phyloP scores from a whole-genome alignment of 2,888 invertebrate species.

The Scelioninae gen. 1 region DNA sequence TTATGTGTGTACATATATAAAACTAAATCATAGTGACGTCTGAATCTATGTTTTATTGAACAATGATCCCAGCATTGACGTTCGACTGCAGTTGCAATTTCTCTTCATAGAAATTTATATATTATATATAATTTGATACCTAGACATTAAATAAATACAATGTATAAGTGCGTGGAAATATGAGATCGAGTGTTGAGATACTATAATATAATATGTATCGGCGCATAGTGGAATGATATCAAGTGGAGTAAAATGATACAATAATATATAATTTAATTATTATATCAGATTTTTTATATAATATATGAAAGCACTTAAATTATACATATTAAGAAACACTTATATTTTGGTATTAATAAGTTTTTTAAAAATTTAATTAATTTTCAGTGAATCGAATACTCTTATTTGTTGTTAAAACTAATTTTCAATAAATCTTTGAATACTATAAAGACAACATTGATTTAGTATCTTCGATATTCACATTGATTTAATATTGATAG shows the following conservation, averaged over 20 bases:
- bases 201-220: constrained; percentile 45
- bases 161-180: constrained; percentile 50
- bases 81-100: constrained; percentile 54
- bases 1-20: constrained; percentile 68
- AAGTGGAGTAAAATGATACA: constrained; percentile 48
- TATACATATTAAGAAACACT: too few species aligned
- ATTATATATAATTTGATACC: constrained; percentile 67
- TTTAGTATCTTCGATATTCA: too few species aligned
- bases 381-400: too few species aligned
- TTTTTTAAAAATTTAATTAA: too few species aligned
- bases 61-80: constrained; percentile 62
- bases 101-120: constrained; percentile 64
- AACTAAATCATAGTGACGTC: constrained; percentile 64
- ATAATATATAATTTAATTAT: constrained; percentile 37
- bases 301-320: too few species aligned
- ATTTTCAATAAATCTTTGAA: too few species aligned
- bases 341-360: too few species aligned
- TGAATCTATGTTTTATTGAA: constrained; percentile 63
- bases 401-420: too few species aligned
- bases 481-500: too few species aligned
- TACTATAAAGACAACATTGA: too few species aligned
- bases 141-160: constrained; percentile 51
- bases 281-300: too few species aligned
- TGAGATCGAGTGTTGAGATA: constrained; percentile 57
- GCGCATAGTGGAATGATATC: constrained; percentile 29